phyloP scores from a whole-genome alignment of 2,113 vertebrate species.

The Archilochus colubris region DNA sequence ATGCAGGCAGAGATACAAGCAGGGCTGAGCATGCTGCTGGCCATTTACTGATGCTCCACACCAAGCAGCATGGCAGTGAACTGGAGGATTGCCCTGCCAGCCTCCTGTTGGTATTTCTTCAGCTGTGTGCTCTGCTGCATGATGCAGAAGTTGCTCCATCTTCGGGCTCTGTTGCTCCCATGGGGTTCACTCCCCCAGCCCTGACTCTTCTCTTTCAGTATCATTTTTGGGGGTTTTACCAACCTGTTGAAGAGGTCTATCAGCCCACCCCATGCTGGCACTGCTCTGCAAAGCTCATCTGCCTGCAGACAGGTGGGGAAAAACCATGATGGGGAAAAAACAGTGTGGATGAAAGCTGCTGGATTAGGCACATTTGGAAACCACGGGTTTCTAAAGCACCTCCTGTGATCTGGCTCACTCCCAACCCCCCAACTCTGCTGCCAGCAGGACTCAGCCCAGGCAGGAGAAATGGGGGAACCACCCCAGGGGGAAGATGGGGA shows the following conservation, averaged over 20 bases:
- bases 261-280: neutral
- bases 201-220: neutral
- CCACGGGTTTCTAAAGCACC: neutral
- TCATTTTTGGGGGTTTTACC: neutral
- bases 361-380: neutral
- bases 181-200: fast-evolving
- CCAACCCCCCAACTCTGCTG: neutral
- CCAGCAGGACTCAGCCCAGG: neutral
- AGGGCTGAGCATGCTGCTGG: neutral
- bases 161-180: fast-evolving
- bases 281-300: neutral
- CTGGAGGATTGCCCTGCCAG: neutral
- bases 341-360: neutral
- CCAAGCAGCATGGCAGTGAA: neutral
- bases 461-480: neutral
- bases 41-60: fast-evolving
- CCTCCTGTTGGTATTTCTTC: no score
- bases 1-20: neutral
- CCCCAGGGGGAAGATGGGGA: neutral
- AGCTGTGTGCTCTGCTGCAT: neutral
- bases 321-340: no score
- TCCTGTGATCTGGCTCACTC: neutral
- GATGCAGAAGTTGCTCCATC: neutral
- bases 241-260: neutral
- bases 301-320: neutral